A percentile compares a stretch with the other conserved stretches of the same genome.
These are phyloP conservation scores for Drosophila kanekoi DNA, from an alignment of 2,888 invertebrate genomes.

Conservation along the genomic window DNA sequence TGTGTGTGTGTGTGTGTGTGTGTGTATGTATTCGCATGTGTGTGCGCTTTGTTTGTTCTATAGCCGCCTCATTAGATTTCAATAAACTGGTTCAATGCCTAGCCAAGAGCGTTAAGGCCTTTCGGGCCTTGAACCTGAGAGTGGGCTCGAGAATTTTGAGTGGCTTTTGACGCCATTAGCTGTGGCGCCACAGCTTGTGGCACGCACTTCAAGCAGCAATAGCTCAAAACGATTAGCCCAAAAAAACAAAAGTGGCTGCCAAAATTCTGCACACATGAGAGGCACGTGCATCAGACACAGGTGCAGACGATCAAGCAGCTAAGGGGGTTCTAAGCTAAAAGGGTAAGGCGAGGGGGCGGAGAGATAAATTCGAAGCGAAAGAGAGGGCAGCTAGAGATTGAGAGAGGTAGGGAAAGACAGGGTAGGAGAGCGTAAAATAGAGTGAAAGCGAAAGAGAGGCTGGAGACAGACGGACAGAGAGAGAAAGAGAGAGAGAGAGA, in stretches of 20 bases:
- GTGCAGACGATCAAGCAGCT: neutral
- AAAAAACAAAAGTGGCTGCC: no score
- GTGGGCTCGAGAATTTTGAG: constrained; percentile 39
- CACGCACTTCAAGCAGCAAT: constrained; percentile 1
- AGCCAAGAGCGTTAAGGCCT: constrained; percentile 37
- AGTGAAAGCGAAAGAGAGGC: neutral
- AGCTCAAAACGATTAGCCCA: neutral
- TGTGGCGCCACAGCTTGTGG: constrained; percentile 38
- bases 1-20: neutral
- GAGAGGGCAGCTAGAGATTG: neutral
- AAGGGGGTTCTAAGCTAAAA: no score
- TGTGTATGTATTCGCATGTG: constrained; percentile 7
- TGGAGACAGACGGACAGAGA: no score
- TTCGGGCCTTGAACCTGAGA: neutral
- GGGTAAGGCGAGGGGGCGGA: neutral
- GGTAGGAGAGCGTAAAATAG: neutral
- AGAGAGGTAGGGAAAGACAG: neutral
- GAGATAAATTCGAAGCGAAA: constrained; percentile 22
- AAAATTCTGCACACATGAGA: no score
- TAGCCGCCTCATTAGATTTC: constrained; percentile 74
- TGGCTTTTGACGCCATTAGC: constrained; percentile 33
- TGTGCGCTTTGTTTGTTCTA: constrained; percentile 51
- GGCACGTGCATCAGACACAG: neutral
- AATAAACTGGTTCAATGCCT: constrained; percentile 69
- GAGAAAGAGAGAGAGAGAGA: no score